Evolutionary conservation across 2,888 invertebrate genomes (phyloP).

Genomic region (Scaptomyza flava): DNA sequence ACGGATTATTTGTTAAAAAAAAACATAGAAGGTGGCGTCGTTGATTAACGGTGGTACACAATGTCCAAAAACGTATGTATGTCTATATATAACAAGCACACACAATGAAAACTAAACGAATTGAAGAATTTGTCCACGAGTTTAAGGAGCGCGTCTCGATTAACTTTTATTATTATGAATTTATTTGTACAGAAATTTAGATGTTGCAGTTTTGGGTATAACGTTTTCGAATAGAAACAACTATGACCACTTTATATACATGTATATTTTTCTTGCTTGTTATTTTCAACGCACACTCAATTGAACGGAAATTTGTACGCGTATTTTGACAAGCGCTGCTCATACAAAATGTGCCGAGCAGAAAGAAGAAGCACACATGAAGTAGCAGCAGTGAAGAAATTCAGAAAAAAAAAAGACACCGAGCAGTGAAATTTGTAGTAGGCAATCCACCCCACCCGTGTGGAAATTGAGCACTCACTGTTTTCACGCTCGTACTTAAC

Average conservation of each 20-base stretch:
- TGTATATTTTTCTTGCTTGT: slow-evolving; percentile 21
- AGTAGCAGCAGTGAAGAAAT: slow-evolving; percentile 58
- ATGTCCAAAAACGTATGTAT: slow-evolving; percentile 23
- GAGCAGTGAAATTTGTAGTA: slow-evolving; percentile 54
- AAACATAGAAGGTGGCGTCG: slow-evolving; percentile 57
- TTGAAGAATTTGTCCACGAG: slow-evolving; percentile 66
- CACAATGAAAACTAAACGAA: slow-evolving; percentile 55
- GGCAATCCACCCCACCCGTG: slow-evolving; percentile 40
- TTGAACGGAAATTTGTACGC: slow-evolving; percentile 68
- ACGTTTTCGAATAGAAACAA: slow-evolving; percentile 2
- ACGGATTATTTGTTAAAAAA: slow-evolving; percentile 59
- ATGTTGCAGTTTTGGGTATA: neutral
- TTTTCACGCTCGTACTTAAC: slow-evolving; percentile 20
- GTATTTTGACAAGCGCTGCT: slow-evolving; percentile 76
- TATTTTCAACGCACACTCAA: slow-evolving; percentile 56
- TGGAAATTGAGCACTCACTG: slow-evolving; percentile 49
- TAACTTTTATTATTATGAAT: slow-evolving; percentile 38
- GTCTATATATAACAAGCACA: slow-evolving; percentile 26
- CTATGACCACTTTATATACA: neutral
- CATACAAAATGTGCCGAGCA: slow-evolving; percentile 78
- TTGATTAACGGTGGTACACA: slow-evolving; percentile 6
- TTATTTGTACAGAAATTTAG: slow-evolving; percentile 7
- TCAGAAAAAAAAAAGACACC: slow-evolving; percentile 64
- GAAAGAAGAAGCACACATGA: slow-evolving; percentile 66
- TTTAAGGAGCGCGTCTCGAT: slow-evolving; percentile 53